A percentile compares a stretch with the other conserved stretches of the same genome.
Evolutionary conservation across 2,113 vertebrate genomes (phyloP).

Genomic region (Entomyzon cyanotis): DNA sequence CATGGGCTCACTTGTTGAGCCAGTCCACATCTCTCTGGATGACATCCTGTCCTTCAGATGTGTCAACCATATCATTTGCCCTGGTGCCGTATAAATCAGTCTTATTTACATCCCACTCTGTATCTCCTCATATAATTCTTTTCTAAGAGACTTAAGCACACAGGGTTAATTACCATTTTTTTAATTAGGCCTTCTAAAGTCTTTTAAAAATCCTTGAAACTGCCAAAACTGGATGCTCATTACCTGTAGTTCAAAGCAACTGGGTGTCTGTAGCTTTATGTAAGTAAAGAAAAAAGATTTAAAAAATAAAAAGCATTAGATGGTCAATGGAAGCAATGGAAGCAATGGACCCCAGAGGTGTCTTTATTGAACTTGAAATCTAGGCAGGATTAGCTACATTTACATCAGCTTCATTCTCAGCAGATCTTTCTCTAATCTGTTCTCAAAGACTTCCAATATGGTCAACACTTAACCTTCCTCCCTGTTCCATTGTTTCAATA

Average conservation of each 20-base stretch:
- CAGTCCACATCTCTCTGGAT: background rate
- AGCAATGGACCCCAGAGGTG: background rate
- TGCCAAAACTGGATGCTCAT: background rate
- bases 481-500: background rate
- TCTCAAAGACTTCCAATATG: background rate
- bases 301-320: background rate
- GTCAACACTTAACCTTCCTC: background rate
- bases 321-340: background rate
- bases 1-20: background rate
- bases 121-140: background rate
- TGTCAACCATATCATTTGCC: background rate
- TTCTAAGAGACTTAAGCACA: background rate
- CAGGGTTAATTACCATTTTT: background rate
- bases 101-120: background rate
- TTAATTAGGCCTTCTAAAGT: background rate
- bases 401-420: background rate
- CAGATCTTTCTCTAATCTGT: background rate
- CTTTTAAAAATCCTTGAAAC: background rate
- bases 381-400: background rate
- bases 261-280: background rate
- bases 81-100: background rate
- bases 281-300: background rate
- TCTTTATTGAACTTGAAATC: background rate
- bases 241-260: background rate
- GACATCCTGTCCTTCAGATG: background rate